Conservation (phyloP, 2,797 vertebrate species). For the Enteromius treurensis region DNA sequence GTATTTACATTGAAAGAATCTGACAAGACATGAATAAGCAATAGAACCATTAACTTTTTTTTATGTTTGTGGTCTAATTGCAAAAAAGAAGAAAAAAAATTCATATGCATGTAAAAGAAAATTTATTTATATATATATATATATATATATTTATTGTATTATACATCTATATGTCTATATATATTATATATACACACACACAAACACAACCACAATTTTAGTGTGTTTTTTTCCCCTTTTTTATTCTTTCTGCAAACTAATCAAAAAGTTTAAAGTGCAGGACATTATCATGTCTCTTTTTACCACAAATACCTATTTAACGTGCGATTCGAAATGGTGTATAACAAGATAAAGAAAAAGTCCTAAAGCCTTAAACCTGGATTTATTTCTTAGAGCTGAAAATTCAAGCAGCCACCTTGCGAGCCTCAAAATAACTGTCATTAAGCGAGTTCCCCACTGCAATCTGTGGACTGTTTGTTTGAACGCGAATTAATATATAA, state of each 20-base stretch:
- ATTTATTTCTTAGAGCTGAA: not conserved
- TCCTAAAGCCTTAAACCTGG: not conserved
- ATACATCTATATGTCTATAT: too few relatives aligned
- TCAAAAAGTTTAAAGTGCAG: not conserved
- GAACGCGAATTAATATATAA: conserved; percentile 30
- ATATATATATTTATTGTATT: too few relatives aligned
- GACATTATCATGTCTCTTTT: not conserved
- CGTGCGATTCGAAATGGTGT: not conserved
- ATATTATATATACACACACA: too few relatives aligned
- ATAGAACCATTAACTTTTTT: not conserved
- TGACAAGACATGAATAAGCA: not conserved
- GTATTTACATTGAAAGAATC: not conserved
- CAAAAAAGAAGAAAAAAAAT: not conserved
- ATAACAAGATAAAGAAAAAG: not conserved
- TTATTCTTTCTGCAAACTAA: not conserved
- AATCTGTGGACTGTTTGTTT: not conserved
- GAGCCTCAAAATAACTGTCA: conserved; percentile 9
- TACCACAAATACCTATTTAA: not conserved
- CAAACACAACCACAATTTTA: too few relatives aligned
- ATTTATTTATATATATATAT: too few relatives aligned
- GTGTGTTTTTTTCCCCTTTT: not conserved
- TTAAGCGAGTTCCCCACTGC: not conserved
- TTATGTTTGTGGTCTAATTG: not conserved
- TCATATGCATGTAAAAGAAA: not conserved
- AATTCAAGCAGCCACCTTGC: too few relatives aligned